Evolutionary conservation across 2,888 invertebrate species (phyloP), one percentile per base, ranked within the genome.

Genomic region (Kuschelorhynchus macadamiae): DNA sequence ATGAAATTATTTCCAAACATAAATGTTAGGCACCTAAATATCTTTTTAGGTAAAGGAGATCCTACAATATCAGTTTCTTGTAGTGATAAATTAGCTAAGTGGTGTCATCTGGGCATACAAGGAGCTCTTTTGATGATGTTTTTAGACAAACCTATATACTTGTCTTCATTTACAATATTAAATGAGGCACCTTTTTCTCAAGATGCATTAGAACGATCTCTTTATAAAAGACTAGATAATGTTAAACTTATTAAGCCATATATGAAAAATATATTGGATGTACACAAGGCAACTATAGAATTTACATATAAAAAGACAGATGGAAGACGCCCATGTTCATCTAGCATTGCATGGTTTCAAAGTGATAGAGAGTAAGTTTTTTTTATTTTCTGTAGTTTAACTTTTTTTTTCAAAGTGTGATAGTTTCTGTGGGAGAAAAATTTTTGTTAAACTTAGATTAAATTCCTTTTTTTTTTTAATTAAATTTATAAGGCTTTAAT

Each of bases 81-180:
- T 82, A 97, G 96, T 82, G 97, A 98, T 83, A 98, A 98, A 86
- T 85, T 98, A 11, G 90, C 95, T 1, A 90, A 91, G 76, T 98
- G 97, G 97, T 90, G 92, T 78, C 85, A 92, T 67, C 79, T 95
- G 30, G 97, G 97, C 0, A 80, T 95, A 20, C 96, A 94, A 85
- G 97, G 97, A 2, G 89, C 93, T 2, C 83, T 97, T 2, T 80
- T 97, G 49, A 89, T 89, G 70, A 81, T 89, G 67, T 80, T 96
- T 20, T 81, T 96, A 17, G 78, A 85, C 2, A 78, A 85, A 64
- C 91, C 92, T 9, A 87, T 97, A 77, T 90, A 89, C 80, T 84
- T 97, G 0, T 83, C 86, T 57, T 87, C 89, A 56, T 86, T 95
- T 65, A 89, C 90, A 57, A 88, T 97, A 79, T 92, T 91, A 56